These are phyloP conservation scores for Piezodorus guildinii DNA, from an alignment of 1,140 invertebrate species.

Conservation along the genomic window DNA sequence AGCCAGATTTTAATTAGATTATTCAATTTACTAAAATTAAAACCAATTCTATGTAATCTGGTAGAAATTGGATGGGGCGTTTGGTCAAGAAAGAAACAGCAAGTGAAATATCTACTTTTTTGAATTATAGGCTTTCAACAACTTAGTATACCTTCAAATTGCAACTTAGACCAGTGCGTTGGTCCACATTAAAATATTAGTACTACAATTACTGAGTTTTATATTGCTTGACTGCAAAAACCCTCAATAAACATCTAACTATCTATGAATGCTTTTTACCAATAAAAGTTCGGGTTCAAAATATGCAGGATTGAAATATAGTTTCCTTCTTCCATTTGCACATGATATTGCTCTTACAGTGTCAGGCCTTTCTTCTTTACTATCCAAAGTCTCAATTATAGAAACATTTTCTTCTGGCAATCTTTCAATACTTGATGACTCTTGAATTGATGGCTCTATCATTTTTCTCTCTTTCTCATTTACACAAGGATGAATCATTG, in stretches of 20 bases:
- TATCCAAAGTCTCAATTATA: conserved; percentile 65
- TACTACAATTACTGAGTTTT: no score
- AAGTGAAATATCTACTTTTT: no score
- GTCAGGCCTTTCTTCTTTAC: conserved; percentile 45
- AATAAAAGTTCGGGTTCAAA: conserved; percentile 71
- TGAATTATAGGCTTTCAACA: no score
- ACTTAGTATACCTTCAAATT: no score
- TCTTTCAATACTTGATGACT: conserved; percentile 47
- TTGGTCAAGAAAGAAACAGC: no score
- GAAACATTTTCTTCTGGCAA: conserved; percentile 70
- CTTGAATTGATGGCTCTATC: conserved; percentile 26
- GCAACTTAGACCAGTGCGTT: no score
- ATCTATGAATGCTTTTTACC: conserved; percentile 40
- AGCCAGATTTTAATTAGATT: no score
- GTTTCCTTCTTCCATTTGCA: conserved; percentile 54
- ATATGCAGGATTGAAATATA: conserved; percentile 79
- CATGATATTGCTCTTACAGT: conserved; percentile 47
- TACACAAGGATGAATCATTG: conserved; percentile 47
- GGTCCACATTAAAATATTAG: no score
- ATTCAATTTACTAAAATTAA: no score
- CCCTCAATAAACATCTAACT: no score
- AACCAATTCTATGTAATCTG: no score
- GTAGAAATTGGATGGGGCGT: no score
- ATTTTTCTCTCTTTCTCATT: conserved; percentile 27
- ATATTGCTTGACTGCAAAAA: neutral